Evolutionary conservation across 2,797 vertebrate genomes (phyloP).

Genomic region (Rhynchonycteris naso): DNA sequence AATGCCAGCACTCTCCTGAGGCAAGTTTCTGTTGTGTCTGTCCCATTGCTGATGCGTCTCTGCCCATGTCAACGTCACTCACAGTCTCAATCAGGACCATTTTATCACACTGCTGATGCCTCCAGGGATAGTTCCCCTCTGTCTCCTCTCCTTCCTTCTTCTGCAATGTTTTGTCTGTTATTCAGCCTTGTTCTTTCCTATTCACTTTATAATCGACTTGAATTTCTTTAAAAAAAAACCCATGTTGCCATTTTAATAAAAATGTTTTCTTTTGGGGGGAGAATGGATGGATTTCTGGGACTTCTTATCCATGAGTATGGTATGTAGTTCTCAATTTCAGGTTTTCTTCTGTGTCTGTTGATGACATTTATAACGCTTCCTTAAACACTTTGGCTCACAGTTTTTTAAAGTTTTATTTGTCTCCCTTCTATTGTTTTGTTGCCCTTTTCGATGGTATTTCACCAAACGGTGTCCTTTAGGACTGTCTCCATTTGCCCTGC

Average conservation of each 20-base stretch:
- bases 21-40: not conserved
- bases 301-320: not conserved
- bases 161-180: not conserved
- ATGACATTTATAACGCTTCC: not conserved
- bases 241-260: not conserved
- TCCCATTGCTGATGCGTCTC: not conserved
- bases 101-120: too few species aligned
- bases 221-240: not conserved
- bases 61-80: not conserved
- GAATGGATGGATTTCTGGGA: not conserved
- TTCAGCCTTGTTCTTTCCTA: not conserved
- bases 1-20: fast-evolving
- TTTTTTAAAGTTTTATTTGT: not conserved
- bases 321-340: not conserved
- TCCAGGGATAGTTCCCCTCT: not conserved
- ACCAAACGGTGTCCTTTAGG: not conserved
- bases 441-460: not conserved
- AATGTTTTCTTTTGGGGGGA: not conserved
- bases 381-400: not conserved
- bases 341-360: not conserved
- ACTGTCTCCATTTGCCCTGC: too few species aligned
- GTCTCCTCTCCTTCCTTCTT: not conserved
- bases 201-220: not conserved
- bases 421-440: not conserved
- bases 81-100: too few species aligned